phyloP scores from a whole-genome alignment of 2,888 invertebrate species.

The Crossocerus cetratus region DNA sequence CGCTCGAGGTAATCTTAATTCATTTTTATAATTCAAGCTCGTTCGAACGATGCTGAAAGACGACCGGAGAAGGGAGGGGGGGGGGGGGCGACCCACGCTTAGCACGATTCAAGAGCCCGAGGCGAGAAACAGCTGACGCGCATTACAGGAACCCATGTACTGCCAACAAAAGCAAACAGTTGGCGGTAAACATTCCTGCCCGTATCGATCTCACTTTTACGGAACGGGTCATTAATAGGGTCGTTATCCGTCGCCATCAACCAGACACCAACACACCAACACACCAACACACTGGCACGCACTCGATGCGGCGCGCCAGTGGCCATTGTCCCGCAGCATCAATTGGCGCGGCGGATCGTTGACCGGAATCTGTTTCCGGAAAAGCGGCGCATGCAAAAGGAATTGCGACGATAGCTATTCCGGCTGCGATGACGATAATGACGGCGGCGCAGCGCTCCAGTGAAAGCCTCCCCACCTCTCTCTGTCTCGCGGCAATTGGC shows the following conservation, averaged over 20 bases:
- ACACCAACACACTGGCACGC: too few species aligned
- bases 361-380: constrained; percentile 54
- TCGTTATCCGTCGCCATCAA: too few species aligned
- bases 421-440: constrained; percentile 2
- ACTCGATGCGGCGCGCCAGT: too few species aligned
- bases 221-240: too few species aligned
- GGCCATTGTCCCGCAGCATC: constrained; percentile 45
- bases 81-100: constrained; percentile 48
- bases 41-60: constrained; percentile 27
- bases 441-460: constrained; percentile 18
- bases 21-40: constrained; percentile 48
- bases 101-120: constrained; percentile 20
- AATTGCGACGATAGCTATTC: constrained; percentile 29
- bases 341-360: constrained; percentile 39
- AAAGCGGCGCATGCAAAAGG: constrained; percentile 42
- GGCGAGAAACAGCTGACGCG: constrained; percentile 33
- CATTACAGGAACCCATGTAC: constrained; percentile 41
- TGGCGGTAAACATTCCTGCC: too few species aligned
- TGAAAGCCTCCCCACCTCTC: constrained; percentile 27
- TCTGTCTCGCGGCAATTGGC: neutral
- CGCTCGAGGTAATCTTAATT: constrained; percentile 50
- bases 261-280: too few species aligned
- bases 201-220: too few species aligned
- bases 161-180: constrained; percentile 3
- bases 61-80: too few species aligned